Evolutionary conservation across 2,888 invertebrate genomes (phyloP).

Genomic region (Papilio demoleus): DNA sequence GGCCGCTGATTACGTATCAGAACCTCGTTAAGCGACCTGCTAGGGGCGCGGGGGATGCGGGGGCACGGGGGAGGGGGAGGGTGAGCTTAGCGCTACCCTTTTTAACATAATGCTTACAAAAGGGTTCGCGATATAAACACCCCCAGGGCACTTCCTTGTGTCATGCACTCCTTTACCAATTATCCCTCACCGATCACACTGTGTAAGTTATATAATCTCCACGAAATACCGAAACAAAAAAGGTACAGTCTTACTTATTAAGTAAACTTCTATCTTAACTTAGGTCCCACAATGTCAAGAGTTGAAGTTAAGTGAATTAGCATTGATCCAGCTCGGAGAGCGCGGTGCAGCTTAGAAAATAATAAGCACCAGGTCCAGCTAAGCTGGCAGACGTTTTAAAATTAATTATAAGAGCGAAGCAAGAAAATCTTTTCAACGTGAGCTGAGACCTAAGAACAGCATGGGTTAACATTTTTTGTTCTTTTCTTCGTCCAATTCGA

Average conservation of each 20-base stretch:
- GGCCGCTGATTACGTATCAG: conserved; percentile 18
- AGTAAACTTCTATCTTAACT: background rate
- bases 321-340: conserved; percentile 14
- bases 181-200: background rate
- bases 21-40: conserved; percentile 16
- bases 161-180: background rate
- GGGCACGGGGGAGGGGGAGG: background rate
- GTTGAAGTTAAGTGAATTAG: conserved; percentile 23
- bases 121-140: conserved; percentile 23
- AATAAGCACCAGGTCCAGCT: conserved; percentile 9
- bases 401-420: conserved; percentile 15
- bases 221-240: background rate
- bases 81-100: conserved; percentile 15
- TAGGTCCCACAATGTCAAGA: background rate
- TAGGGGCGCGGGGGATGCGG: background rate
- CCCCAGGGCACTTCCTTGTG: conserved; percentile 9
- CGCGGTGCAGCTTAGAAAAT: conserved; percentile 16
- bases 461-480: background rate
- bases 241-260: background rate
- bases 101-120: conserved; percentile 39
- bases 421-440: conserved; percentile 19
- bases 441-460: conserved; percentile 7
- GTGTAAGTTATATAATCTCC: background rate
- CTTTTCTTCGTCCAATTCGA: conserved; percentile 3
- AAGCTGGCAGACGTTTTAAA: background rate